A percentile compares a stretch with the other conserved stretches of the same genome.
phyloP scores from a whole-genome alignment of 2,797 vertebrate genomes.

The Tarsius wallacei region DNA sequence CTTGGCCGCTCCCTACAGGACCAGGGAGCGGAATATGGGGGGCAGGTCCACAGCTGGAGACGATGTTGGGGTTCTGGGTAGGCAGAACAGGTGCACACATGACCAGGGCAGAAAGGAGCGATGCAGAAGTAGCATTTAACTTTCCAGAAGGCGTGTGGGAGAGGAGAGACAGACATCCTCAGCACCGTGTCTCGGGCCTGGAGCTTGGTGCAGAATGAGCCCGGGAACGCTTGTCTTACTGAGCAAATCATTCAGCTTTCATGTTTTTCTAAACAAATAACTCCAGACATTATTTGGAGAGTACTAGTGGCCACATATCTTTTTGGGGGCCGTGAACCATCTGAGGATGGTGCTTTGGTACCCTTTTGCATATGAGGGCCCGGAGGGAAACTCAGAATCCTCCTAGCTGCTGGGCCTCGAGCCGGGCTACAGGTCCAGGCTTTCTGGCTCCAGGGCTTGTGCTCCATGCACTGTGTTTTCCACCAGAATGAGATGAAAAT shows the following conservation, averaged over 20 bases:
- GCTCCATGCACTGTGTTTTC: neutral
- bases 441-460: no score
- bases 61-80: no score
- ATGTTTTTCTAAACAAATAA: neutral
- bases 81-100: neutral
- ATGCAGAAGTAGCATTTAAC: rapidly evolving
- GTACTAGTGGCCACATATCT: rapidly evolving
- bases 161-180: neutral
- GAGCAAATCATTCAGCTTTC: rapidly evolving
- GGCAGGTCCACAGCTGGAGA: neutral
- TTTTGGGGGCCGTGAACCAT: neutral
- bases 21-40: neutral
- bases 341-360: neutral
- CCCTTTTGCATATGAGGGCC: no score
- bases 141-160: neutral
- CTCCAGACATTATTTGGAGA: no score
- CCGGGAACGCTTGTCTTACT: rapidly evolving
- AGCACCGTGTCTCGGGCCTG: rapidly evolving
- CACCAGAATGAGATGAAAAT: neutral
- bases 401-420: rapidly evolving
- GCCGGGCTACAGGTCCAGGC: neutral
- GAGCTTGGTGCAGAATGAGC: no score
- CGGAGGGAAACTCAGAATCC: rapidly evolving
- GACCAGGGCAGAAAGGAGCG: rapidly evolving
- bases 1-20: neutral